Evolutionary conservation across 2,113 vertebrate species (phyloP).

Genomic region (Antigone vipio): DNA sequence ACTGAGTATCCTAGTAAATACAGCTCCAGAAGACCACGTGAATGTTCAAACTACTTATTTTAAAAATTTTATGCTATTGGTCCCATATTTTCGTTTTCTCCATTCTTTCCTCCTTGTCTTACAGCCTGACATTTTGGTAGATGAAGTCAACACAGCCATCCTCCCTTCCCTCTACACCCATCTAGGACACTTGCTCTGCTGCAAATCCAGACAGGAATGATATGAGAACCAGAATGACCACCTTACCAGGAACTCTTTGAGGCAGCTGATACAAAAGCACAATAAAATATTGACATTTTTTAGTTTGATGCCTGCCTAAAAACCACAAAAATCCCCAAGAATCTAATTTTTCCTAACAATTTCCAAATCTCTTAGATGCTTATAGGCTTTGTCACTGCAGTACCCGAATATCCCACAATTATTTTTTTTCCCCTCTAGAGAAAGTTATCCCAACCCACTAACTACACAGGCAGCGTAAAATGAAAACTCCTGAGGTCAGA

Average conservation of each 20-base stretch:
- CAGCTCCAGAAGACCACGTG: background rate
- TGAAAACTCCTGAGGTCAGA: conserved; percentile 5
- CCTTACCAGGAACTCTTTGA: background rate
- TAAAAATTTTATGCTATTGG: background rate
- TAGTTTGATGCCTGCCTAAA: background rate
- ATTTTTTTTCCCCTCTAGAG: background rate
- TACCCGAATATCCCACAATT: background rate
- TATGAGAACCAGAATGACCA: background rate
- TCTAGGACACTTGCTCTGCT: background rate
- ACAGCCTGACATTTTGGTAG: background rate
- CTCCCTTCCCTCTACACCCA: background rate
- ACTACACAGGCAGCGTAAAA: background rate
- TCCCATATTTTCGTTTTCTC: background rate
- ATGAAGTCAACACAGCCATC: background rate
- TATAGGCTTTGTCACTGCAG: background rate
- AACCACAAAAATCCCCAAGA: background rate
- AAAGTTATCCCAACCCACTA: background rate
- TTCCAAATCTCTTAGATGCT: background rate
- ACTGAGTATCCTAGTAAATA: background rate
- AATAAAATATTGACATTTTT: background rate
- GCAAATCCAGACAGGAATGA: background rate
- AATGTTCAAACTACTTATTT: background rate
- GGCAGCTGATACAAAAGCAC: background rate
- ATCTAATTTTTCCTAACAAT: background rate
- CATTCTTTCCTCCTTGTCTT: background rate